A percentile compares a stretch with the other conserved stretches of the same genome.
Conservation (phyloP, 2,888 invertebrate species). For the Cordylochernes scorpioides region DNA sequence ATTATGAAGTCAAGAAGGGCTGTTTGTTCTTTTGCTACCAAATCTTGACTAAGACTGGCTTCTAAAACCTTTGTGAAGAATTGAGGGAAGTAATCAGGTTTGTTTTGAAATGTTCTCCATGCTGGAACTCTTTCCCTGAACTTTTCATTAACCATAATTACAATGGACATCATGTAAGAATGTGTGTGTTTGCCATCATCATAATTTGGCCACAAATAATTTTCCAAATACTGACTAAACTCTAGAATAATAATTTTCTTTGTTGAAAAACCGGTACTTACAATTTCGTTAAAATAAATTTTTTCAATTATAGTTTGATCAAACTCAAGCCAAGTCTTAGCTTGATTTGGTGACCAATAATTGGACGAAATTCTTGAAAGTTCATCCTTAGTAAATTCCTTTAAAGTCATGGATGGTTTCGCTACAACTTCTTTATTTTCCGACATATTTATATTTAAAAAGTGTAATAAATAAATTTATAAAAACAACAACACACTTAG, state of each 20-base stretch:
- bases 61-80: slow-evolving; percentile 56
- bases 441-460: too few relatives aligned
- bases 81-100: slow-evolving; percentile 43
- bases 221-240: slow-evolving; percentile 88
- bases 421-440: too few relatives aligned
- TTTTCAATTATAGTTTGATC: slow-evolving; percentile 55
- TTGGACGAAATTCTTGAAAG: too few relatives aligned
- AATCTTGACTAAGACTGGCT: slow-evolving; percentile 38
- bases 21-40: slow-evolving; percentile 43
- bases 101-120: slow-evolving; percentile 66
- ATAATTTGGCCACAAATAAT: slow-evolving; percentile 89
- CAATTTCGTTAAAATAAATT: slow-evolving; percentile 61
- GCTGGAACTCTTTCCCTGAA: slow-evolving; percentile 84
- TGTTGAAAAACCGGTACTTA: slow-evolving; percentile 29
- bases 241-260: slow-evolving; percentile 60
- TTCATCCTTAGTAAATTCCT: too few relatives aligned
- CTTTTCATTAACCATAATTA: slow-evolving; percentile 96
- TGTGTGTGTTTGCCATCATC: slow-evolving; percentile 40
- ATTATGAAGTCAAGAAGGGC: slow-evolving; percentile 68
- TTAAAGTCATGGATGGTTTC: too few relatives aligned
- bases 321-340: slow-evolving; percentile 25
- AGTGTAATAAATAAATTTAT: too few relatives aligned
- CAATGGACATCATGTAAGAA: slow-evolving; percentile 81
- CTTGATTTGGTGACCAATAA: slow-evolving; percentile 76
- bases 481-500: too few relatives aligned